A percentile compares a stretch with the other conserved stretches of the same genome.
Conservation (phyloP, 2,797 vertebrate genomes). For the Cossypha dichroa region DNA sequence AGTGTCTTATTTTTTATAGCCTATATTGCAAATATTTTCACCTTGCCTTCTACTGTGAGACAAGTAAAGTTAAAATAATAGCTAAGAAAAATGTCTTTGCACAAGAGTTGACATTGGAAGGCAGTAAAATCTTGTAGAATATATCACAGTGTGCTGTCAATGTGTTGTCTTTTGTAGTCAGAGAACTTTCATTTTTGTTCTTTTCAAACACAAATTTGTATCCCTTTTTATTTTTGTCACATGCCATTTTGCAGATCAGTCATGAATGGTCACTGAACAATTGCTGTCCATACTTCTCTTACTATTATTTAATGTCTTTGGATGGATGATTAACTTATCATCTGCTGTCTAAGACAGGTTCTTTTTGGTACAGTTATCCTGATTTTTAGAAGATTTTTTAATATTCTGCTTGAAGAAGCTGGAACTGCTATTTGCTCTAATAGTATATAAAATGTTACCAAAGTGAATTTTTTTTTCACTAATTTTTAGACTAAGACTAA, state of each 20-base stretch:
- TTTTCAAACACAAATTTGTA: not conserved
- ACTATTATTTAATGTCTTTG: not conserved
- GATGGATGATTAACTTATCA: not conserved
- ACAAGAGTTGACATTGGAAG: not conserved
- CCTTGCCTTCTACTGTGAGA: not conserved
- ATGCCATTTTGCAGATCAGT: not conserved
- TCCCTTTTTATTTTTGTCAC: not conserved
- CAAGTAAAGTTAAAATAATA: not conserved
- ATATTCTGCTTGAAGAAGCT: not conserved
- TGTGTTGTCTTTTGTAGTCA: not conserved
- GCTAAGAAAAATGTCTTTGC: not conserved
- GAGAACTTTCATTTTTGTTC: not conserved
- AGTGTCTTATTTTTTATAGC: not conserved
- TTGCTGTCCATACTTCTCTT: not conserved
- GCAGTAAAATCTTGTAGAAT: not conserved
- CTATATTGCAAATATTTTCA: not conserved
- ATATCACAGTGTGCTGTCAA: not conserved
- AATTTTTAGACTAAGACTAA: not conserved
- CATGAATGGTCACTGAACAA: not conserved
- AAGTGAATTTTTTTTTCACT: not conserved
- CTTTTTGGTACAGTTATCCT: not conserved
- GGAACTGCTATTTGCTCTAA: not conserved
- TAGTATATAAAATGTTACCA: not conserved
- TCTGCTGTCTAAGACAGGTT: not conserved
- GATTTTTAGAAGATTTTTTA: not conserved